These are phyloP conservation scores for Enteromius afrohamiltoni DNA, from an alignment of 2,797 vertebrate genomes.

Conservation along the genomic window DNA sequence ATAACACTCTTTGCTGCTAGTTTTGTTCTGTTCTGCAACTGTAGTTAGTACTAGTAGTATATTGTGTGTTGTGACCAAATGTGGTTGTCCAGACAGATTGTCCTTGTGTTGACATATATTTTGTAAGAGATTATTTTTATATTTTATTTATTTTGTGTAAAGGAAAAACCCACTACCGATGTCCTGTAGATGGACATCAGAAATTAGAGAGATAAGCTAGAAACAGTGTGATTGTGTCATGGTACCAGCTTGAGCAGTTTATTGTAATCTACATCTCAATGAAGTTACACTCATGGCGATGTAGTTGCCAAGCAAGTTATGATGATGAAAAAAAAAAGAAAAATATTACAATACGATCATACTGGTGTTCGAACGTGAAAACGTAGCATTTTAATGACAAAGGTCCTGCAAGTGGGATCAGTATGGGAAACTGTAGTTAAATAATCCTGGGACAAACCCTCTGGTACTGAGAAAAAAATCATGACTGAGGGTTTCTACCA, in stretches of 20 bases:
- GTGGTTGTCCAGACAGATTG: conserved; percentile 79
- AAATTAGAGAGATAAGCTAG: conserved; percentile 66
- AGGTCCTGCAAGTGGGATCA: conserved; percentile 48
- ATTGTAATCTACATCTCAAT: conserved; percentile 68
- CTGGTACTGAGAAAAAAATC: conserved; percentile 73
- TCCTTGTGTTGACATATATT: conserved; percentile 87
- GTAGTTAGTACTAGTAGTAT: conserved; percentile 57
- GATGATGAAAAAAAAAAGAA: conserved; percentile 22
- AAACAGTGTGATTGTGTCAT: conserved; percentile 66
- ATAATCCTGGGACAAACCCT: conserved; percentile 61
- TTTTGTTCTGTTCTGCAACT: conserved; percentile 73
- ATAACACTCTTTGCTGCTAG: conserved; percentile 88
- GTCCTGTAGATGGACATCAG: conserved; percentile 32
- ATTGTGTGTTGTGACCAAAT: conserved; percentile 64
- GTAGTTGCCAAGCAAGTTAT: conserved; percentile 69
- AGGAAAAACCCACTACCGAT: conserved; percentile 75
- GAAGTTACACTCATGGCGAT: conserved; percentile 29
- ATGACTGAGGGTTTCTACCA: conserved; percentile 63
- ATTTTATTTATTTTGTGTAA: conserved; percentile 93
- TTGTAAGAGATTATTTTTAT: conserved; percentile 99
- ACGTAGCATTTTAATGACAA: conserved; percentile 43
- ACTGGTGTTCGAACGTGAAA: conserved; percentile 25
- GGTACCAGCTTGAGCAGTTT: conserved; percentile 64
- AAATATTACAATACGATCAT: conserved; percentile 23
- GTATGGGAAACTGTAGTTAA: conserved; percentile 38